Percentiles rank a stretch among this genome's conserved stretches.
Evolutionary conservation across 2,113 vertebrate species (phyloP).

Genomic region (Lamprotornis superbus): DNA sequence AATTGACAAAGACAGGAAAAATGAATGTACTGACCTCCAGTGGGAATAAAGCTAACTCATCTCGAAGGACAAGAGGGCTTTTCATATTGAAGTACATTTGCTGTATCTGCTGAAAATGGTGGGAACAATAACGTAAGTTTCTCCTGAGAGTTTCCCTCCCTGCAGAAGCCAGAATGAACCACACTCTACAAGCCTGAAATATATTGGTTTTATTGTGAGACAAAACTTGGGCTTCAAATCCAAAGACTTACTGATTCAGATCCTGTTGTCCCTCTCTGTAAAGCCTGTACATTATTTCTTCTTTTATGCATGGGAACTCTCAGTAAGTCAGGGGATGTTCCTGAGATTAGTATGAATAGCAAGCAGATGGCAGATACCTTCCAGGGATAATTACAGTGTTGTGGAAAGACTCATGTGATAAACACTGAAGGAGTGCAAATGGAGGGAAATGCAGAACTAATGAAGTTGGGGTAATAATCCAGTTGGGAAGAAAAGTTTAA

Average conservation of each 20-base stretch:
- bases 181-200: not conserved
- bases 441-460: conserved; percentile 43
- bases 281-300: not conserved
- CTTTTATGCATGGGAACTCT: not conserved
- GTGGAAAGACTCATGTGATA: not conserved
- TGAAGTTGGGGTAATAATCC: conserved; percentile 24
- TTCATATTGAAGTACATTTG: not conserved
- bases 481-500: conserved; percentile 12
- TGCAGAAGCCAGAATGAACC: not conserved
- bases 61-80: not conserved
- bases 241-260: not conserved
- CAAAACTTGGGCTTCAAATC: not conserved
- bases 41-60: conserved; percentile 21
- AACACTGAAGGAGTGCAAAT: conserved; percentile 28
- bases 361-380: conserved; percentile 57
- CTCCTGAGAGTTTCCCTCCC: not conserved
- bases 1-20: conserved; percentile 2
- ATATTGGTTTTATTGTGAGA: not conserved
- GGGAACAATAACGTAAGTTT: not conserved
- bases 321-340: not conserved
- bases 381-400: conserved; percentile 51
- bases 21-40: not conserved
- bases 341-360: not conserved
- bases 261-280: not conserved
- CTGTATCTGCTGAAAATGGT: not conserved